Percentiles rank a stretch among this genome's conserved stretches.
Conservation (phyloP, 2,797 vertebrate species). For the Gouania willdenowi region DNA sequence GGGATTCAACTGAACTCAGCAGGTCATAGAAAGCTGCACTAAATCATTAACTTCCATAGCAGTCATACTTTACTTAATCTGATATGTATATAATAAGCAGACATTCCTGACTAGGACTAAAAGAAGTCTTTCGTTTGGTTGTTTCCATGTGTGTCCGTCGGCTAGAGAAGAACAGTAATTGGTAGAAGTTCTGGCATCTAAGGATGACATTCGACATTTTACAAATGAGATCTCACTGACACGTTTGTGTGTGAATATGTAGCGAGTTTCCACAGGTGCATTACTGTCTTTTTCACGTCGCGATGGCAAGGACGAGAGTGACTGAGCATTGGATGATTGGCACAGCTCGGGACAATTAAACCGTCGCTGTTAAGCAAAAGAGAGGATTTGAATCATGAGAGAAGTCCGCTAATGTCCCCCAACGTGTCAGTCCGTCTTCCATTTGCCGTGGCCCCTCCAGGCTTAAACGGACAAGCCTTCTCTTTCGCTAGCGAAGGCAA, state of each 20-base stretch:
- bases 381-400: constrained; percentile 50
- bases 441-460: constrained; percentile 37
- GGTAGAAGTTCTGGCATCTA: too few species aligned
- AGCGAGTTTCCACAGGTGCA: constrained; percentile 14
- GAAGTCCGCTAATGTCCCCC: constrained; percentile 47
- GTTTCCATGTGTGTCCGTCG: too few species aligned
- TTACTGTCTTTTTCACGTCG: constrained; percentile 23
- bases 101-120: too few species aligned
- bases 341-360: constrained; percentile 61
- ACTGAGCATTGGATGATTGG: constrained; percentile 39
- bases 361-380: constrained; percentile 54
- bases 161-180: too few species aligned
- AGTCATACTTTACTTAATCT: too few species aligned
- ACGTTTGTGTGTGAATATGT: not conserved
- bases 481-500: constrained; percentile 39
- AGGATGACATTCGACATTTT: too few species aligned
- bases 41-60: too few species aligned
- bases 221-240: not conserved
- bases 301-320: constrained; percentile 29
- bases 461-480: constrained; percentile 40
- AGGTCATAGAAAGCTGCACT: too few species aligned
- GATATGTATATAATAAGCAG: too few species aligned
- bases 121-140: too few species aligned
- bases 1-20: too few species aligned
- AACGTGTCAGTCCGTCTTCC: constrained; percentile 21